phyloP scores from a whole-genome alignment of 1,140 invertebrate genomes.

The Drosophila sechellia region DNA sequence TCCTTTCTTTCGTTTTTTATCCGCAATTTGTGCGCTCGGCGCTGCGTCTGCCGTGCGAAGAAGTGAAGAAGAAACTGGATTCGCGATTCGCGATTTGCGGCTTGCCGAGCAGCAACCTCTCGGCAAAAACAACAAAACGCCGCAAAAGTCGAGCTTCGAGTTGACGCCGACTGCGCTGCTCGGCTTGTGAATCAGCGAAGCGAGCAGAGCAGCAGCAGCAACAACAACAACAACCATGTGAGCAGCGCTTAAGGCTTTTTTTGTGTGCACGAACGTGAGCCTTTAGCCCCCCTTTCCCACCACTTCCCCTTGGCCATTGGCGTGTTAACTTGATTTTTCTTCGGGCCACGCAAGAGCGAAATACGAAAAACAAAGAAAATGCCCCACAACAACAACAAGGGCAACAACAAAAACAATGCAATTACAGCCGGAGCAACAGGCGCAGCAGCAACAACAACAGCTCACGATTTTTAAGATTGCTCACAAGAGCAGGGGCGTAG shows the following conservation, averaged over 20 bases:
- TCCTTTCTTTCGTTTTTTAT: slow-evolving; percentile 44
- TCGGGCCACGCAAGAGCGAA: slow-evolving; percentile 50
- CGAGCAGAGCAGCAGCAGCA: slow-evolving; percentile 52
- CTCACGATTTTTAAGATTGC: slow-evolving; percentile 77
- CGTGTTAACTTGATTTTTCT: slow-evolving; percentile 81
- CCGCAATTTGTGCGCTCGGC: slow-evolving; percentile 30
- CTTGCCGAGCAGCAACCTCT: slow-evolving; percentile 72
- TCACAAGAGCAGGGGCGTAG: slow-evolving; percentile 43
- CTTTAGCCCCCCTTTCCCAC: slow-evolving; percentile 4
- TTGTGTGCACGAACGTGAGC: slow-evolving; percentile 49
- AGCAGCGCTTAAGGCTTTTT: slow-evolving; percentile 67
- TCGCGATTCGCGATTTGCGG: slow-evolving; percentile 48
- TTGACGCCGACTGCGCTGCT: slow-evolving; percentile 23
- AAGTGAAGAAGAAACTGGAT: slow-evolving; percentile 81
- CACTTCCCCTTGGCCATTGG: slow-evolving; percentile 23
- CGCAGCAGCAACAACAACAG: slow-evolving; percentile 54
- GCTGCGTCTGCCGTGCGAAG: slow-evolving; percentile 46
- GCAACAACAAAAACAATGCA: slow-evolving; percentile 26
- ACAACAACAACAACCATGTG: slow-evolving; percentile 29
- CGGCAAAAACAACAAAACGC: slow-evolving; percentile 73
- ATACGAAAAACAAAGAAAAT: slow-evolving; percentile 78
- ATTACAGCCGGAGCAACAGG: slow-evolving; percentile 35
- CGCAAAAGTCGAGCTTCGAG: slow-evolving; percentile 71
- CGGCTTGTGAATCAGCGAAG: slow-evolving; percentile 67
- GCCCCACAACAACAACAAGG: slow-evolving; percentile 39